Evolutionary conservation across 2,797 vertebrate genomes (phyloP).

Genomic region (Gila robusta): DNA sequence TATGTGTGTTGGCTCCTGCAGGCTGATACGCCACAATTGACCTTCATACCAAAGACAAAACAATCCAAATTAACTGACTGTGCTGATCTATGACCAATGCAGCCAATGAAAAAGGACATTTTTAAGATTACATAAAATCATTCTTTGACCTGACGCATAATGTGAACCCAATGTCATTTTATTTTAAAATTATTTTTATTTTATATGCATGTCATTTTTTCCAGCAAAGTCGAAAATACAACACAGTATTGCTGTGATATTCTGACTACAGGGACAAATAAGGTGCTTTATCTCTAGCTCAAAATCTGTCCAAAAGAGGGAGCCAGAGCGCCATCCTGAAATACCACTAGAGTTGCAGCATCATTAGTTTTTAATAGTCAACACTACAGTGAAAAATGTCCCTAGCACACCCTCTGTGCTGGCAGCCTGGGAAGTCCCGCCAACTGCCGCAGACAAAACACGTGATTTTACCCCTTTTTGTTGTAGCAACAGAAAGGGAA

Average conservation of each 20-base stretch:
- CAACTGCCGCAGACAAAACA: not conserved
- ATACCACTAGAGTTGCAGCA: not conserved
- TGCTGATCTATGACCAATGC: not conserved
- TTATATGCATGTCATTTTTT: not conserved
- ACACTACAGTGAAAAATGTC: slow-evolving; percentile 61
- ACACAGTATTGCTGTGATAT: not conserved
- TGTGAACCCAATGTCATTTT: not conserved
- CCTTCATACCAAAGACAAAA: slow-evolving; percentile 71
- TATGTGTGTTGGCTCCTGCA: slow-evolving; percentile 89
- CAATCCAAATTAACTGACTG: not conserved
- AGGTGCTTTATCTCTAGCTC: not conserved
- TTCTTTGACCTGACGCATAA: not conserved
- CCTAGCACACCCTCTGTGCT: slow-evolving; percentile 29
- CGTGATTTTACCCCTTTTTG: not conserved
- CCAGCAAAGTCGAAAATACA: not conserved
- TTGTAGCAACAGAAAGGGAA: not conserved
- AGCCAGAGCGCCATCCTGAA: slow-evolving; percentile 47
- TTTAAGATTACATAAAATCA: not conserved
- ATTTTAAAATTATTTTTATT: not conserved
- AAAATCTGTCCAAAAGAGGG: slow-evolving; percentile 70
- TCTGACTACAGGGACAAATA: not conserved
- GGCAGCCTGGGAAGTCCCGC: slow-evolving; percentile 7
- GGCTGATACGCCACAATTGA: slow-evolving; percentile 97
- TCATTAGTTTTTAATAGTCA: not conserved
- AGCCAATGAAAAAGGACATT: not conserved